Base-by-base conservation (phyloP, 1,140 invertebrate species). In the Ylistrum balloti region DNA sequence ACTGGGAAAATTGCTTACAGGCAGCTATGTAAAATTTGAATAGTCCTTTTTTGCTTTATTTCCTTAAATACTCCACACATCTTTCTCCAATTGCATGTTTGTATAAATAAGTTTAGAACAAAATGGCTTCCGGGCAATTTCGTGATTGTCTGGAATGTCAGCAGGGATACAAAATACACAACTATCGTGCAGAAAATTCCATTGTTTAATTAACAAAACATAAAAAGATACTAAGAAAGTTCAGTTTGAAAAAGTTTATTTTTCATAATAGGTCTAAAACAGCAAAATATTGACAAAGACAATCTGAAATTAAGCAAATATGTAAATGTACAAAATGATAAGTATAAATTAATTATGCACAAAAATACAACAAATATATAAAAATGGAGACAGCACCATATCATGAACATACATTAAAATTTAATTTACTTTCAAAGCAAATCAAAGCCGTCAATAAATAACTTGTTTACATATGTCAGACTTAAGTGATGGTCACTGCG, bases 351-450 rank as follows among this genome's bases (percentile, higher is more conserved):
- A 74, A 74, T 74, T 74, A 28, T 74, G n/a, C 56, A 74, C 56
- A 74, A 74, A n/a, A 74, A 74, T 48, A 74, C 56, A 74, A 74
- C 56, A 74, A 74, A 74, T 74, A 28, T 28, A 5, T 7, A 74
- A 74, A 45, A 74, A 74, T 74, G 41, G 56, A 74, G 56, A 74
- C 56, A 74, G 56, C 56, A 74, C 56, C 56, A 74, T 74, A 74
- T 45, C 10, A 45, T 9, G 41, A 45, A 45, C 10, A 45, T 74
- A 74, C 56, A n/a, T 74, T 74, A 74, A 74, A n/a, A 74, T n/a
- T 74, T 74, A 74, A 74, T 74, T 74, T 74, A 74, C 56, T 74
- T 74, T 74, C 3, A 9, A 74, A 74, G 56, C n/a, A 28, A 74
- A 28, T 74, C 28, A 28, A 74, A 74, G 56, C 56, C 9, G 20